Percentiles rank a stretch among this genome's conserved stretches.
phyloP scores from a whole-genome alignment of 30 jellyfish, hydroid and myxozoan species.

The Hydractinia echinata region DNA sequence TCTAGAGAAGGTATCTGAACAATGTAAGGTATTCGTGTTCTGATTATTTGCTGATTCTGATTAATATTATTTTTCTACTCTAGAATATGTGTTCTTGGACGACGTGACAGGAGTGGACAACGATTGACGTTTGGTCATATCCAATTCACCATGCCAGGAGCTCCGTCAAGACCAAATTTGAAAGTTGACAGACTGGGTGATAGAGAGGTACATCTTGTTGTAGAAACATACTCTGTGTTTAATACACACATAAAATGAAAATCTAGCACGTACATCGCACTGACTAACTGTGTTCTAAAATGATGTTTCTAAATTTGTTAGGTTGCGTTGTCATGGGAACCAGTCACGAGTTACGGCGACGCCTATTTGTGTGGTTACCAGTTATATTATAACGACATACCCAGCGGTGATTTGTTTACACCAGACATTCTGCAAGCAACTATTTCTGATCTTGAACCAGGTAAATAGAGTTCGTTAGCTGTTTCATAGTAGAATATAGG shows the following conservation, averaged over 20 bases:
- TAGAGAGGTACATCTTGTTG: slow-evolving; percentile 17
- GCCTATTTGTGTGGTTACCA: slow-evolving; percentile 40
- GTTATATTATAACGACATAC: slow-evolving; percentile 28
- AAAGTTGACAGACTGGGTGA: slow-evolving; percentile 32
- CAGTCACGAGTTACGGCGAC: slow-evolving; percentile 50
- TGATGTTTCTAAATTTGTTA: background rate
- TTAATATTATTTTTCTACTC: background rate
- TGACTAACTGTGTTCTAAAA: background rate
- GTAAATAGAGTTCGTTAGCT: slow-evolving; percentile 10
- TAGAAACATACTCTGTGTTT: too few species aligned
- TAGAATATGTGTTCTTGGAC: slow-evolving; percentile 42
- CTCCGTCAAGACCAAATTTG: slow-evolving; percentile 47
- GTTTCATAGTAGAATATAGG: background rate
- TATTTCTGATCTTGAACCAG: slow-evolving; percentile 27
- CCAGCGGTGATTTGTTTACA: slow-evolving; percentile 26
- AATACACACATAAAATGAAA: too few species aligned
- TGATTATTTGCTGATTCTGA: too few species aligned
- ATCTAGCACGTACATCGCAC: too few species aligned
- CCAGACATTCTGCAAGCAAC: slow-evolving; percentile 36
- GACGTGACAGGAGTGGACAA: slow-evolving; percentile 37
- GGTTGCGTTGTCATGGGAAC: slow-evolving; percentile 41
- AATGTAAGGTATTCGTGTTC: too few species aligned
- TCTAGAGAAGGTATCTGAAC: too few species aligned
- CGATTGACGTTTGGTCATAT: slow-evolving; percentile 41
- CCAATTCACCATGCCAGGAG: slow-evolving; percentile 54